Percentiles rank a stretch among this genome's conserved stretches.
Evolutionary conservation across 1,140 invertebrate genomes (phyloP).

Genomic region (Brachionus manjavacas): DNA sequence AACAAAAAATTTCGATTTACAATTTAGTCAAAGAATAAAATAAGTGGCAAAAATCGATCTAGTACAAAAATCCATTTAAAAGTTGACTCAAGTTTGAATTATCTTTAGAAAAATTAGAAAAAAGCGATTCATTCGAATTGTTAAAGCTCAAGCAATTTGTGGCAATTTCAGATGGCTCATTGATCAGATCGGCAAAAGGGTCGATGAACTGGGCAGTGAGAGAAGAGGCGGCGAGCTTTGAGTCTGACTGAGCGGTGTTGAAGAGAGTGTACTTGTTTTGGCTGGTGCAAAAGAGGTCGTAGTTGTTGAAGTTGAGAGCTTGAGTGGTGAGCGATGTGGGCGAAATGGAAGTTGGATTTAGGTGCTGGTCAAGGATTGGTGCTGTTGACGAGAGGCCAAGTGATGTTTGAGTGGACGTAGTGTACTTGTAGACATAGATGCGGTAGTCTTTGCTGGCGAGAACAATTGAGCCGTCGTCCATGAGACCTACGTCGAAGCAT

Average conservation of each 20-base stretch:
- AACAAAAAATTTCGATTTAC: constrained; percentile 1
- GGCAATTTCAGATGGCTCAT: background rate
- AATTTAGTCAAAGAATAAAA: constrained; percentile 7
- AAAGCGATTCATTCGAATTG: background rate
- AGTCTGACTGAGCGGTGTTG: background rate
- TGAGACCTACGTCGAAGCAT: constrained; percentile 96
- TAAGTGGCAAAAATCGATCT: background rate
- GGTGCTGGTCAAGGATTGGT: background rate
- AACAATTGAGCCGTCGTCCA: constrained; percentile 98
- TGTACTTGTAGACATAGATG: constrained; percentile 77
- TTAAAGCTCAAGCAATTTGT: background rate
- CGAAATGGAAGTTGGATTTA: background rate
- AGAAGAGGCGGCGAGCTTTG: background rate
- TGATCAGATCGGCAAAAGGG: background rate
- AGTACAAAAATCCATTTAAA: constrained; percentile 28
- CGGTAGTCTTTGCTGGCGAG: constrained; percentile 97
- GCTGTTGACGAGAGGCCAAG: background rate
- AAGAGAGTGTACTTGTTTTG: background rate
- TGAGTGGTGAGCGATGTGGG: background rate
- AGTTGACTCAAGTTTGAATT: background rate
- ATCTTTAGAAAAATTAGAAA: background rate
- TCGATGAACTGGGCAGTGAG: background rate
- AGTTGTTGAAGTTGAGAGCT: background rate
- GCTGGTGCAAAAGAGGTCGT: background rate
- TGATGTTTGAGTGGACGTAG: background rate